Base-by-base conservation (phyloP, 2,797 vertebrate species). In the Scleropages formosus region DNA sequence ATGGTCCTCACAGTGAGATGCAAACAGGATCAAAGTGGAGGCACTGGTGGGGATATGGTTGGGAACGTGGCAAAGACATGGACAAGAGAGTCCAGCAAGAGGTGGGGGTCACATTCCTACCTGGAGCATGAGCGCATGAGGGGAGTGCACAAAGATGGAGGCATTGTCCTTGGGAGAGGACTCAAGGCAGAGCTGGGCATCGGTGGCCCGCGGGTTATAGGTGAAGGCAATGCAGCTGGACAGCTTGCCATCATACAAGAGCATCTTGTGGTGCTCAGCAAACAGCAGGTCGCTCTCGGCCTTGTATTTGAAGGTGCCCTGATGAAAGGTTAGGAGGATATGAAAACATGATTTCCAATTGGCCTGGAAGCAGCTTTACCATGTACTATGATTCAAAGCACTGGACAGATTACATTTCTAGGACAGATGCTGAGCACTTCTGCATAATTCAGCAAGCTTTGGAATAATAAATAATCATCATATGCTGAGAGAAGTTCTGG, bases 71-170 rank as follows among this genome's bases (percentile, higher is more conserved):
- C 7, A 61, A 80, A 73, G 68, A 49, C 2, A 53, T 26, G 13
- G 12, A 11, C 12, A 12, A n/a, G 2, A 13, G 24, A 56, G 44
- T 12, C 7, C 31, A 39, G 31, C 6, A 39, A 13, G 65, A 20
- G 22, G 65, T 0, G 44, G 22, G n/a, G 22, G 59, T 4, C 56
- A 8, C 18, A n/a, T 1, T 46, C 63, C 4, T 93, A 98, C 98
- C 98, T 99, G 98, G 81, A 99, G 94, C 98, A 99, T 99, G 84
- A 99, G 96, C 4, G 98, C 96, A 24, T 99, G 98, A 0, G 98
- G 98, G 8, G 97, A 98, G 88, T 99, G 98, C 85, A 99, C 93
- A 73, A 99, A 99, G 88, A 99, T 96, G 61, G 98, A 99, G 84
- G 92, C 80, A 69, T 95, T 98, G 86, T 98, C 96, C 89, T 96